These are phyloP conservation scores for Apistogramma diplotaenia DNA, from an alignment of 2,113 vertebrate species.

Conservation along the genomic window DNA sequence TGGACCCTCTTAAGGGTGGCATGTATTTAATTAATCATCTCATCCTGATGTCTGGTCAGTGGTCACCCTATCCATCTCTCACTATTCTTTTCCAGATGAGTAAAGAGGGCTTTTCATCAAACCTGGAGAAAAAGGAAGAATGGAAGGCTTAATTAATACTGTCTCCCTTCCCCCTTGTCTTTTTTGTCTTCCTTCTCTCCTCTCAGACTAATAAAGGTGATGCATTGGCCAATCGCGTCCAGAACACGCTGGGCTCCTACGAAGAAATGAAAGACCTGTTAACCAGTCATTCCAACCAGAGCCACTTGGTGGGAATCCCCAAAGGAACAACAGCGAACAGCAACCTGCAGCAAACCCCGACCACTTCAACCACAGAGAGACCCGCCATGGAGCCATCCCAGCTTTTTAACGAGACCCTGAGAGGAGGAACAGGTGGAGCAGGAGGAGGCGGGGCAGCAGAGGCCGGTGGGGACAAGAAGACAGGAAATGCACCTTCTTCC, in stretches of 20 bases:
- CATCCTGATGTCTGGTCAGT: constrained; percentile 50
- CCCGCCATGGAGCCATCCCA: constrained; percentile 60
- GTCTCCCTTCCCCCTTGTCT: constrained; percentile 5
- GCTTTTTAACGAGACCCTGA: constrained; percentile 79
- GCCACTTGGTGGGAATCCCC: constrained; percentile 95
- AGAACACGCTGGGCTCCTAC: constrained; percentile 93
- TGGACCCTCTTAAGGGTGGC: constrained; percentile 52
- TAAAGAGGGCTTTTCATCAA: constrained; percentile 63
- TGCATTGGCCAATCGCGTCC: constrained; percentile 91
- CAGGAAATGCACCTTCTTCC: constrained; percentile 50
- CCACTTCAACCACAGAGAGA: constrained; percentile 64
- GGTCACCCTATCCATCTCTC: constrained; percentile 55
- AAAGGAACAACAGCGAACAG: constrained; percentile 73
- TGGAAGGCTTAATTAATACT: constrained; percentile 51
- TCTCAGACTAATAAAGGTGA: constrained; percentile 92
- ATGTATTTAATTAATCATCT: constrained; percentile 66
- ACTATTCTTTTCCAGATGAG: constrained; percentile 42
- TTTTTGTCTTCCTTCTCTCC: constrained; percentile 9
- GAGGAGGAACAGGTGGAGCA: constrained; percentile 34
- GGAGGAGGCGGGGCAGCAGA: constrained; percentile 20
- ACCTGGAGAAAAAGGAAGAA: constrained; percentile 38
- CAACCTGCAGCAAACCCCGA: constrained; percentile 84
- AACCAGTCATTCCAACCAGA: constrained; percentile 94
- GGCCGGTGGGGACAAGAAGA: constrained; percentile 42
- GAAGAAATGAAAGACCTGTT: constrained; percentile 96